phyloP scores from a whole-genome alignment of 2,888 invertebrate genomes.

The Lithosia quadra region DNA sequence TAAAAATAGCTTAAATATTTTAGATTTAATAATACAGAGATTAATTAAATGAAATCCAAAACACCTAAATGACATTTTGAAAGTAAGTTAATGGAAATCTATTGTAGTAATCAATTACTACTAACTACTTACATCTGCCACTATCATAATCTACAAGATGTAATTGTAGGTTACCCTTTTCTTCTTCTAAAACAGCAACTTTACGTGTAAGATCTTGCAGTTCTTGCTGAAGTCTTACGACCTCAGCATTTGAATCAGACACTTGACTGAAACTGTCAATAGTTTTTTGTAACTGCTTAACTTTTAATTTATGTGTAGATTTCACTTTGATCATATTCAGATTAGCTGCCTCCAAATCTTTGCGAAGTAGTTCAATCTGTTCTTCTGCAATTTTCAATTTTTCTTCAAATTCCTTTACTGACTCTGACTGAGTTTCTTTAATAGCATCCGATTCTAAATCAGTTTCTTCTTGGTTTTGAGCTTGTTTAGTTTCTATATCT shows the following conservation, averaged over 20 bases:
- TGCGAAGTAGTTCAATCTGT: slow-evolving; percentile 86
- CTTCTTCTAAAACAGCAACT: slow-evolving; percentile 95
- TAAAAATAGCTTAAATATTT: not conserved
- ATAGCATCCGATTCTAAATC: slow-evolving; percentile 37
- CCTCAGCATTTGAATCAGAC: slow-evolving; percentile 89
- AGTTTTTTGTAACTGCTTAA: slow-evolving; percentile 92
- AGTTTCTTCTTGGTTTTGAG: slow-evolving; percentile 27
- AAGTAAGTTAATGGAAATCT: not conserved
- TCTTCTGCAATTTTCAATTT: slow-evolving; percentile 78
- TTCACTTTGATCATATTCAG: slow-evolving; percentile 92
- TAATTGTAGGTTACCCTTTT: slow-evolving; percentile 96
- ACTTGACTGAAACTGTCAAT: slow-evolving; percentile 89
- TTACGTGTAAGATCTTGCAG: slow-evolving; percentile 90
- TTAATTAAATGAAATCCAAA: not conserved
- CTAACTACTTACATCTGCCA: slow-evolving; percentile 87
- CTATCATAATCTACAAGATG: slow-evolving; percentile 93
- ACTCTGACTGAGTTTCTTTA: slow-evolving; percentile 37
- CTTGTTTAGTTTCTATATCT: slow-evolving; percentile 31
- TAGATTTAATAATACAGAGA: not conserved
- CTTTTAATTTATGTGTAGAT: slow-evolving; percentile 90
- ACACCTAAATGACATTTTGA: not conserved
- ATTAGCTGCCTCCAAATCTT: slow-evolving; percentile 91
- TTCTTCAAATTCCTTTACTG: slow-evolving; percentile 71
- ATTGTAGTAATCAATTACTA: not conserved
- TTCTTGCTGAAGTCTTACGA: slow-evolving; percentile 88